These are phyloP conservation scores for Lacanobia oleracea DNA, from an alignment of 2,888 invertebrate genomes.

Conservation along the genomic window DNA sequence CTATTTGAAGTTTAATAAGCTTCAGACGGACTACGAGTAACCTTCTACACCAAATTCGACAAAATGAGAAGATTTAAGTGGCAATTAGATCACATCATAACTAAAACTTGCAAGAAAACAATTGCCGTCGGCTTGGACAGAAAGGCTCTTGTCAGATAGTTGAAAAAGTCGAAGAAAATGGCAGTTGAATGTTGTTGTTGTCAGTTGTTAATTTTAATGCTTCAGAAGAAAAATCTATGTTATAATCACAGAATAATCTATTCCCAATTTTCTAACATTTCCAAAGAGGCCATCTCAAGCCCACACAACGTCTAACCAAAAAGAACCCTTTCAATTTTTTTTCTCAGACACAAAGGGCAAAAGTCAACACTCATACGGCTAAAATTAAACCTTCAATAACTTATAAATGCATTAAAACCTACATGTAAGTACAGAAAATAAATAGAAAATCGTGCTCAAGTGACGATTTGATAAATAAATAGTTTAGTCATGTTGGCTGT, in stretches of 20 bases:
- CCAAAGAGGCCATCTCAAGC: slow-evolving; percentile 10
- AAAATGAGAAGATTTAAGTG: too few relatives aligned
- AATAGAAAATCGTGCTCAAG: slow-evolving; percentile 80
- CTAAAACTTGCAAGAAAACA: too few relatives aligned
- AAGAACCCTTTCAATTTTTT: slow-evolving; percentile 38
- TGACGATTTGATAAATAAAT: slow-evolving; percentile 75
- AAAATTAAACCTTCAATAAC: slow-evolving; percentile 66
- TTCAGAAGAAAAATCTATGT: neutral
- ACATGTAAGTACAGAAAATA: slow-evolving; percentile 68
- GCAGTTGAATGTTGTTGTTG: too few relatives aligned
- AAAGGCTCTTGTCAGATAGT: too few relatives aligned
- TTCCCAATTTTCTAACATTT: too few relatives aligned
- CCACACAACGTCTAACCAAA: slow-evolving; percentile 25
- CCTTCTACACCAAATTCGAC: too few relatives aligned
- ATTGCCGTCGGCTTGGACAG: too few relatives aligned
- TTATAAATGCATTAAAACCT: slow-evolving; percentile 82
- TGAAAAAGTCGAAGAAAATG: too few relatives aligned
- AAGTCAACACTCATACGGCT: slow-evolving; percentile 57
- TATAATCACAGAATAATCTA: slow-evolving; percentile 28
- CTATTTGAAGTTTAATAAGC: too few relatives aligned
- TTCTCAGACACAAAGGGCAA: slow-evolving; percentile 45
- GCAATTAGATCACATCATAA: too few relatives aligned
- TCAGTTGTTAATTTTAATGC: too few relatives aligned
- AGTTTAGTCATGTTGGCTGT: slow-evolving; percentile 74
- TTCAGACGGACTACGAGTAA: too few relatives aligned